Base-by-base conservation (phyloP, 2,888 invertebrate genomes). In the Bibio marci region DNA sequence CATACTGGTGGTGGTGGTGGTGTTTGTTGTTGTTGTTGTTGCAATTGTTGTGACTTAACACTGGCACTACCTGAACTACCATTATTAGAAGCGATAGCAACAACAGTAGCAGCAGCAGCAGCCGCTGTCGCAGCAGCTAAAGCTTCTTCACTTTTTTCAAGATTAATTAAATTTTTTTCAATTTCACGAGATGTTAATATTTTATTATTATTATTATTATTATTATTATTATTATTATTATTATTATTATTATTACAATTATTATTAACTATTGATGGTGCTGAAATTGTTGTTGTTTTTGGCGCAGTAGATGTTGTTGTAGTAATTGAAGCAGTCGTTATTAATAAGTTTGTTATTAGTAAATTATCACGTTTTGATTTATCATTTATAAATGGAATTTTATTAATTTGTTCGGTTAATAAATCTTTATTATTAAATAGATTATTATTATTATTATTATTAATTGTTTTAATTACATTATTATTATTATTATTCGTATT, bases 131-230 rank as follows among this genome's bases (percentile, higher is more conserved):
- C 44, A 63, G 44, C 8, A 6, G 22, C 22, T 22, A 22, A 22
- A 6, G 22, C 62, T 48, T 69, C 67, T 43, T 64, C 63, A 56
- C 69, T 72, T 54, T 76, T 76, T 42, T 70, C 70, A 45, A 69
- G 67, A 58, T 78, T 78, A 43, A 73, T 76, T 33, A 72, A 59
- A 58, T 77, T 78, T 55, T 77, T 77, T 52, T 76, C 76, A 39
- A 74, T 68, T 56, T 76, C 77, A 38, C 71, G 61, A 42, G 69
- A 67, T 35, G 74, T 73, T 39, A 76, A 58, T 43, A 57, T 35
- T 7, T 13, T 37, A 17, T 17, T 37, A 22, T 22, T 22, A 22
- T 22, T 22, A 8, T 22, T 22, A 22, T 22, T 22, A 22, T 22
- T 22, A 22, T 22, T n/a, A n/a, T n/a, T n/a, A n/a, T n/a, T n/a